Base-by-base conservation (phyloP, 2,113 vertebrate genomes). In the Pelodiscus sinensis region DNA sequence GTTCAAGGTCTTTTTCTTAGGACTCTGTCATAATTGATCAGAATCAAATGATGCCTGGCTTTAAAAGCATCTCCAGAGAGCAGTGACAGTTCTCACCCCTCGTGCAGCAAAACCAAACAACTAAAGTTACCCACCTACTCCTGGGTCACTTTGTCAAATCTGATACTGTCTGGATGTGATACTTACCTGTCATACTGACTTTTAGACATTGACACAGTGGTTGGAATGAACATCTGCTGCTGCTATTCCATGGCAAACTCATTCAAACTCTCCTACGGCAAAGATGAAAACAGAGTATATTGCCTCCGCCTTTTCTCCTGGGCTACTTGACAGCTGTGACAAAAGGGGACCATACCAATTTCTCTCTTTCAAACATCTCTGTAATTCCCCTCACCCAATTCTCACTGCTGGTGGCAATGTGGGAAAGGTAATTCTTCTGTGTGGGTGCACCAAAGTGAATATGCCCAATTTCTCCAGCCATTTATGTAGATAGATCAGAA, bases 51-150 rank as follows among this genome's bases (percentile, higher is more conserved):
- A 92, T 92, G 92, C 86, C 82, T 84, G 68, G 85, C 16, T 58
- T 91, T 54, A 24, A 75, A 16, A 35, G 82, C 62, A 19, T 9
- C 92, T 94, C 84, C 89, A 50, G 87, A 91, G 95, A 85, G 51
- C 87, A 25, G 83, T 77, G 90, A 54, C 83, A 31, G 84, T 92
- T 95, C 90, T 94, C 89, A 93, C 84, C 90, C 25, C 0, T 65
- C 92, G 71, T 10, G 68, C 75, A 88, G 81, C 68, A 93, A 85
- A 90, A 92, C 6, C 58, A 96, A 71, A 88, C 18, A 1, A 92
- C 78, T 89, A 79, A 84, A 77, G 89, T 57, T 87, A 22, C 84
- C 94, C 93, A 95, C 84, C 96, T 97, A 96, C 94, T 96, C 81
- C 90, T 81, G 87, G 84, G 84, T 86, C 82, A 35, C 82, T 92